phyloP scores from a whole-genome alignment of 2,113 vertebrate species.

The Anguilla japonica region DNA sequence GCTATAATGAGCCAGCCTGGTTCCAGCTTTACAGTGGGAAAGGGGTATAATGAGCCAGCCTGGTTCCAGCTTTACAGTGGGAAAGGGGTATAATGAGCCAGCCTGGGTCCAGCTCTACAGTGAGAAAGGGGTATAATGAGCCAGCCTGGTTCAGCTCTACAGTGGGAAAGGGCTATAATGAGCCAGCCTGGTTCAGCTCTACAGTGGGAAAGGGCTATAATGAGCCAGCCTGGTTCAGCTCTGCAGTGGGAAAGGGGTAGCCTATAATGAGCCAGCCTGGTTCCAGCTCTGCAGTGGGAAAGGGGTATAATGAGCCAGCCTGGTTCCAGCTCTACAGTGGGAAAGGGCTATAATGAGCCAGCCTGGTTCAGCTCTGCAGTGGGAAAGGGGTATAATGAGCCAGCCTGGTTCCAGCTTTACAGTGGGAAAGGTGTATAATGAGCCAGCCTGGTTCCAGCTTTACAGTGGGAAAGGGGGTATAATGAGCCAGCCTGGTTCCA shows the following conservation, averaged over 20 bases:
- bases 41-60: neutral
- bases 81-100: neutral
- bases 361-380: neutral
- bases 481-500: neutral
- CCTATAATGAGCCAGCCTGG: neutral
- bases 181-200: neutral
- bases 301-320: neutral
- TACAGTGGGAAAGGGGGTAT: neutral
- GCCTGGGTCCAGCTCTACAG: neutral
- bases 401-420: neutral
- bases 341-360: neutral
- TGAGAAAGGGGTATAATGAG: neutral
- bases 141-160: neutral
- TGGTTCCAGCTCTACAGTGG: neutral
- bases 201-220: neutral
- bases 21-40: neutral
- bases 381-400: neutral
- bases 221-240: neutral
- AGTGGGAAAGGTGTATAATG: neutral
- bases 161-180: neutral
- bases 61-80: neutral
- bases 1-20: neutral
- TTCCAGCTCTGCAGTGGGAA: neutral
- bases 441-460: neutral
- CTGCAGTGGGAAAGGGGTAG: neutral